phyloP scores from a whole-genome alignment of 1,140 invertebrate species.

The Piezodorus guildinii region DNA sequence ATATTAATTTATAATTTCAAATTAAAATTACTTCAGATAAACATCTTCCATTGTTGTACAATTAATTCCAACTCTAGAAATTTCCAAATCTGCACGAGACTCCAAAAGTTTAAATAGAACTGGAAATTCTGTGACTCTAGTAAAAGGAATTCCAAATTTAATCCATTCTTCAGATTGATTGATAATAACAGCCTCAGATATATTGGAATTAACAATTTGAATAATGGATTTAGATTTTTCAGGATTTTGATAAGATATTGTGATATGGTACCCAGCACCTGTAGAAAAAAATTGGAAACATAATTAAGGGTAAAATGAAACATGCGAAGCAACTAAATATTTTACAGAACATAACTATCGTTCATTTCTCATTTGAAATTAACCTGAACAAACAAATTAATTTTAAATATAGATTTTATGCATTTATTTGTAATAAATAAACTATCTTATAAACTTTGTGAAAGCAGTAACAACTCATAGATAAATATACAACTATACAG shows the following conservation, averaged over 20 bases:
- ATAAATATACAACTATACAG: no score
- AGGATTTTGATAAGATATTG: slow-evolving; percentile 32
- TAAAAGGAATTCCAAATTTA: slow-evolving; percentile 14
- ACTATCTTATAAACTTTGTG: no score
- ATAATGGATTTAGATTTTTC: slow-evolving; percentile 33
- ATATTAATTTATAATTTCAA: slow-evolving; percentile 12
- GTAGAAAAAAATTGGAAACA: slow-evolving; percentile 7
- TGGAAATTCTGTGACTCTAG: slow-evolving; percentile 33
- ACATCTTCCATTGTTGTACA: slow-evolving; percentile 58
- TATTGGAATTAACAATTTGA: not conserved
- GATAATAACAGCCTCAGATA: slow-evolving; percentile 12
- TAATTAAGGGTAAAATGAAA: not conserved
- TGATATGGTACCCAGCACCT: slow-evolving; percentile 45
- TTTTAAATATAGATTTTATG: no score
- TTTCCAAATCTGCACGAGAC: slow-evolving; percentile 32
- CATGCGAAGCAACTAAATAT: not conserved
- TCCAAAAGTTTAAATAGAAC: slow-evolving; percentile 43
- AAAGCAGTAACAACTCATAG: no score
- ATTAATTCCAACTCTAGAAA: slow-evolving; percentile 44
- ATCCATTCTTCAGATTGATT: slow-evolving; percentile 5
- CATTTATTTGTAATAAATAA: no score
- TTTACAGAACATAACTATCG: no score
- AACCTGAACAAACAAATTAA: no score
- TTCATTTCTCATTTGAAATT: no score
- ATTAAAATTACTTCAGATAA: slow-evolving; percentile 42